Evolutionary conservation across 1,140 invertebrate genomes (phyloP), one percentile per base, ranked within the genome.

Genomic region (Leptinotarsa texana): DNA sequence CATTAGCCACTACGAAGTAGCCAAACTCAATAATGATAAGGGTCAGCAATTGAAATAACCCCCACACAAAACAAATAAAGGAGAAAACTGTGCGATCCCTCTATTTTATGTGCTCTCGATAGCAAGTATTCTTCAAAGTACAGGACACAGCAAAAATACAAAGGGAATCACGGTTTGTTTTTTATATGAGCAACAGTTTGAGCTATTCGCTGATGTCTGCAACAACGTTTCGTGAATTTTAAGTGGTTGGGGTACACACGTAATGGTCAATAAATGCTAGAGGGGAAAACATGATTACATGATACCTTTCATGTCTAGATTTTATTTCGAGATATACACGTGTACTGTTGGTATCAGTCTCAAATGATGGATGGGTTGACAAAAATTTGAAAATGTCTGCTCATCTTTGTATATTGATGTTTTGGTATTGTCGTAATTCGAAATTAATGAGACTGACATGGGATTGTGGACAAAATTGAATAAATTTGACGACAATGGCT

Each of bases 1-100:
- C 51, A 15, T 57, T 68, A 68, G 66, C 33, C 66, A 68, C 66
- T 17, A 18, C 66, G 24, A 47, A 68, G 57, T 27, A 22, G 68
- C 78, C 62, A 75, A 80, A 78, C 72, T 80, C 77, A 78, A 78
- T 80, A 80, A 80, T 80, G 77, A 80, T 76, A 78, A 80, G 79
- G 79, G 77, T 78, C 79, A 78, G 77, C 79, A 77, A 80, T 80
- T 78, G 79, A 76, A 80, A 80, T 76, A 73, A 73, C 79, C 79
- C 77, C 78, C 75, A 74, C 72, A 73, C 74, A 72, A 66, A 63
- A 51, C 72, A 74, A 74, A 77, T 76, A 74, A 75, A 70, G 74
- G 76, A 75, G 76, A 76, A 75, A 76, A 76, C 77, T 65, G 67
- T 71, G 47, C 51, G 69, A 74, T 69, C 70, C 73, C 76, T 74